phyloP scores from a whole-genome alignment of 1,140 invertebrate genomes.

The Dermatophagoides farinae region DNA sequence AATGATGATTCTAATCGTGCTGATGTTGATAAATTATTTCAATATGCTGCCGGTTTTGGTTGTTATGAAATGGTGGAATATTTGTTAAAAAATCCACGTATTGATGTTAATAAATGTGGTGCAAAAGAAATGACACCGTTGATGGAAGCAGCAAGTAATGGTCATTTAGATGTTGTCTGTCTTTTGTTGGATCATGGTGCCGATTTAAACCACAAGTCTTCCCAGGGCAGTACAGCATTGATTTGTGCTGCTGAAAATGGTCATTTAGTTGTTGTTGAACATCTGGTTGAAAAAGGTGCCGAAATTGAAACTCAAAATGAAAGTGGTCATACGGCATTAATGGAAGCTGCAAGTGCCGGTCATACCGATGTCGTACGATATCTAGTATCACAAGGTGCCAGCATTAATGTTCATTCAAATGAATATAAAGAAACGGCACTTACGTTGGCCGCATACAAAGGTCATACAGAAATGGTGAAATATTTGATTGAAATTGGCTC shows the following conservation, averaged over 20 bases:
- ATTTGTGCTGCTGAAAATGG: constrained; percentile 97
- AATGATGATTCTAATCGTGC: constrained; percentile 73
- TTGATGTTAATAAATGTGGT: constrained; percentile 74
- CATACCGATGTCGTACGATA: constrained; percentile 85
- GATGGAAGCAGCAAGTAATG: constrained; percentile 88
- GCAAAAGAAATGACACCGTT: constrained; percentile 88
- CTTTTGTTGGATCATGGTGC: constrained; percentile 74
- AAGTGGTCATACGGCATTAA: constrained; percentile 93
- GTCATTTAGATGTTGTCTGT: constrained; percentile 79
- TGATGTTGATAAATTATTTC: constrained; percentile 23
- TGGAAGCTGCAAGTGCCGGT: constrained; percentile 93
- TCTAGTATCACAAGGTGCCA: constrained; percentile 71
- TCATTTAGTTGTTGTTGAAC: constrained; percentile 68
- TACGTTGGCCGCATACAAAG: constrained; percentile 93
- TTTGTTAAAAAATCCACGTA: constrained; percentile 83
- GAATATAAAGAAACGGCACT: constrained; percentile 75
- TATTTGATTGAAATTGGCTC: constrained; percentile 81
- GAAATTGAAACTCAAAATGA: constrained; percentile 97
- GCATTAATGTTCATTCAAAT: constrained; percentile 95
- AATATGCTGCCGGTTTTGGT: constrained; percentile 73
- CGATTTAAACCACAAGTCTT: constrained; percentile 87
- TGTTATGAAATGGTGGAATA: constrained; percentile 87
- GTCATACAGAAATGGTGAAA: constrained; percentile 86
- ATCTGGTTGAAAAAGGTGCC: constrained; percentile 67
- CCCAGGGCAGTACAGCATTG: constrained; percentile 84